Percentiles rank a stretch among this genome's conserved stretches.
Evolutionary conservation across 2,797 vertebrate genomes (phyloP).

Genomic region (Dendrocincla fuliginosa): DNA sequence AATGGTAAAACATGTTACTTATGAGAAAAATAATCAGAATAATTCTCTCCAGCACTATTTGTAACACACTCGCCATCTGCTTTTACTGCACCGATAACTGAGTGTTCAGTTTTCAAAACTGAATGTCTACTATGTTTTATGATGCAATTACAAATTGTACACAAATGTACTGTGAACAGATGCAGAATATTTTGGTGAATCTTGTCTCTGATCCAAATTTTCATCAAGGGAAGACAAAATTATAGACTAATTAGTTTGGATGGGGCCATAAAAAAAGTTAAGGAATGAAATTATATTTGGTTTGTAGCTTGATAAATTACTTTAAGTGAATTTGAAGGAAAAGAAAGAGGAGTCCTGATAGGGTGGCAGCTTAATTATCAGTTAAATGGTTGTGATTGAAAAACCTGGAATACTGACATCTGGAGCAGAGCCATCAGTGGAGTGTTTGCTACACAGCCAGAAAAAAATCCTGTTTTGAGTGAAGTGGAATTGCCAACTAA

Average conservation of each 20-base stretch:
- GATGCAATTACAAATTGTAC: background rate
- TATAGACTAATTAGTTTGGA: background rate
- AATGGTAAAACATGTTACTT: background rate
- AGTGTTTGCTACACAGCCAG: background rate
- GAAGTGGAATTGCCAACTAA: background rate
- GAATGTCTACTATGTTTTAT: background rate
- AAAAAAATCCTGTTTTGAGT: background rate
- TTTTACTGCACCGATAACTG: background rate
- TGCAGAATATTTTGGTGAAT: background rate
- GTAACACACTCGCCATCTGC: background rate
- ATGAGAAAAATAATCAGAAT: background rate
- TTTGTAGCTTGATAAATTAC: background rate
- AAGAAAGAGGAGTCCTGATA: background rate
- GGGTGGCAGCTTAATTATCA: background rate
- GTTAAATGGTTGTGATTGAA: background rate
- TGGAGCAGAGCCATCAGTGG: background rate
- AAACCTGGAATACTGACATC: background rate
- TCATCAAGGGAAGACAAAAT: background rate
- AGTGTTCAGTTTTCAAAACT: background rate
- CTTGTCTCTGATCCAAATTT: background rate
- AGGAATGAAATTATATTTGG: background rate
- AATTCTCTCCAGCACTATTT: background rate
- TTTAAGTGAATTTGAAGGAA: background rate
- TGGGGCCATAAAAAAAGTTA: background rate
- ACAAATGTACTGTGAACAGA: background rate